A percentile compares a stretch with the other conserved stretches of the same genome.
Conservation (phyloP, 2,888 invertebrate genomes). For the Syrista parreyssii region DNA sequence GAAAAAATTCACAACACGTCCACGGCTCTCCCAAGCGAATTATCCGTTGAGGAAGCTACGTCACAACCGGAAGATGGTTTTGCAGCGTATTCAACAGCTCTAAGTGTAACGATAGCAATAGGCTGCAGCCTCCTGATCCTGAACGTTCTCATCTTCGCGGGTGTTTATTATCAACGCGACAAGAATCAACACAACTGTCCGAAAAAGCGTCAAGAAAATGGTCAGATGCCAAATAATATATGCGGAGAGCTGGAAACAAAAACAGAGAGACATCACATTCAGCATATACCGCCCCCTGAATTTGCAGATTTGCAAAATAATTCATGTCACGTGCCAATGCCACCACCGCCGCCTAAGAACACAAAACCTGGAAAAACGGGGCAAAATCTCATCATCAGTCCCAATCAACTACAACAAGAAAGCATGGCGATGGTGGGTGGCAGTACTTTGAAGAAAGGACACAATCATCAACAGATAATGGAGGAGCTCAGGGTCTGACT, state of each 20-base stretch:
- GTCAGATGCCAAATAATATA: conserved; percentile 89
- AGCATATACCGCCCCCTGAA: conserved; percentile 85
- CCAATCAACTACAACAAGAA: conserved; percentile 77
- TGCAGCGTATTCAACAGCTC: conserved; percentile 89
- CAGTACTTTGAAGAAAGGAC: conserved; percentile 78
- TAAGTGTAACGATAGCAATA: conserved; percentile 94
- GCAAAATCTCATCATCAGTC: conserved; percentile 69
- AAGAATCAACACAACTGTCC: conserved; percentile 70
- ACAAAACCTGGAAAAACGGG: conserved; percentile 68
- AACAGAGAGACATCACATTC: conserved; percentile 82
- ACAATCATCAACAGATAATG: conserved; percentile 70
- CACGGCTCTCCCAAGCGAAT: conserved; percentile 55
- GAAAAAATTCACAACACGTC: conserved; percentile 46
- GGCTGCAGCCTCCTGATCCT: conserved; percentile 92
- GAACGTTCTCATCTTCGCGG: conserved; percentile 93
- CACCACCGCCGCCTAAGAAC: conserved; percentile 81
- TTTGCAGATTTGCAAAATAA: conserved; percentile 84
- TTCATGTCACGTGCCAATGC: conserved; percentile 73
- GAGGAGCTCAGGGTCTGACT: conserved; percentile 89
- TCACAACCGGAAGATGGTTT: conserved; percentile 82
- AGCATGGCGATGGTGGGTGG: conserved; percentile 79
- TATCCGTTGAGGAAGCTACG: conserved; percentile 58
- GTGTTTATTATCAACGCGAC: conserved; percentile 92
- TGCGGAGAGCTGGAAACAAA: conserved; percentile 84
- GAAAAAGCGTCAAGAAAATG: conserved; percentile 83